A percentile compares a stretch with the other conserved stretches of the same genome.
Evolutionary conservation across 2,113 vertebrate species (phyloP).

Genomic region (Crotalus helleri): DNA sequence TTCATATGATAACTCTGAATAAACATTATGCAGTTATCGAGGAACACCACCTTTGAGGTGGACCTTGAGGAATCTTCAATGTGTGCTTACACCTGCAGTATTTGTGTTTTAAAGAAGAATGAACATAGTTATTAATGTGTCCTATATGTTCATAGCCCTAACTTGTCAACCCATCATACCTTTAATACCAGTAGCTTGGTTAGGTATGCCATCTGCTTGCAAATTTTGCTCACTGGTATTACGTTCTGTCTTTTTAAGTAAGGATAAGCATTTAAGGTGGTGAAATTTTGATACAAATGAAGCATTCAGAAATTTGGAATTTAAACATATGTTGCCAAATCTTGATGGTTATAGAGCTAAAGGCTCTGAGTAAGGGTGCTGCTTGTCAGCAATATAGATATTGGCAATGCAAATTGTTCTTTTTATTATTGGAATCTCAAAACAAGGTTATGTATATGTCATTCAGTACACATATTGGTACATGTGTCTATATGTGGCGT

Average conservation of each 20-base stretch:
- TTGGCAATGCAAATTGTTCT: background rate
- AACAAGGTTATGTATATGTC: background rate
- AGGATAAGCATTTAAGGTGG: background rate
- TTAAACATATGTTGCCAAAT: background rate
- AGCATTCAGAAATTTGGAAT: background rate
- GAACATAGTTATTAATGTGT: background rate
- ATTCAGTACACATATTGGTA: background rate
- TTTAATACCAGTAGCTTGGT: background rate
- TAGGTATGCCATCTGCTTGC: background rate
- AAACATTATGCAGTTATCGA: background rate
- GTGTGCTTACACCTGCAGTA: background rate
- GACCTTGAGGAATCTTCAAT: background rate
- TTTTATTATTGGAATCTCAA: background rate
- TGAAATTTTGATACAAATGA: background rate
- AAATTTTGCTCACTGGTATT: background rate
- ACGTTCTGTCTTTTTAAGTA: background rate
- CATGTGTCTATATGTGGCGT: background rate
- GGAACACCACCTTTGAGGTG: background rate
- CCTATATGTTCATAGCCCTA: background rate
- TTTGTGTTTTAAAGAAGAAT: background rate
- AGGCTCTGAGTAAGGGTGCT: background rate
- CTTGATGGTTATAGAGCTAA: background rate
- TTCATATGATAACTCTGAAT: background rate
- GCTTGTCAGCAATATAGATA: background rate
- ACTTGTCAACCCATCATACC: background rate